Base-by-base conservation (phyloP, 2,797 vertebrate species). In the Eidolon dupreanum region DNA sequence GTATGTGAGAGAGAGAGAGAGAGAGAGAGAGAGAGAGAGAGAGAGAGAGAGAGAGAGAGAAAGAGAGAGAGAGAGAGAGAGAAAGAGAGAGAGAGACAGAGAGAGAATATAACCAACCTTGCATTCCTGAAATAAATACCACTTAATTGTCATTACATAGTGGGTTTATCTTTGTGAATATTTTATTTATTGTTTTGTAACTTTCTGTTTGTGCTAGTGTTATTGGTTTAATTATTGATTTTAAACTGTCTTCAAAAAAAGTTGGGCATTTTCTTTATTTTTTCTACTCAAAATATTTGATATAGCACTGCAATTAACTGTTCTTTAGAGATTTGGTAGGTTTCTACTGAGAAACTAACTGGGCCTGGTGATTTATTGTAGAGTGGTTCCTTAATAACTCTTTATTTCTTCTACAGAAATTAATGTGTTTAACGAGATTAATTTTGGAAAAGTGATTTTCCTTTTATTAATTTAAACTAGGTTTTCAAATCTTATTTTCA, bases 171-270 rank as follows among this genome's bases (percentile, higher is more conserved):
- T 84, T 93, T 12, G 74, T 11, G 61, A 63, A 65, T 75, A 46
- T 85, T 83, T 88, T 93, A 15, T 61, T 24, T 66, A 43, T 31
- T 51, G 6, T 9, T 46, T 70, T 90, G 7, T 43, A 88, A 82
- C 10, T 84, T 82, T 61, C 1, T 68, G 70, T 93, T 41, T 81
- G 31, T 77, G 26, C 19, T 78, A 22, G 59, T 11, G 90, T 61
- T 57, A 61, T 88, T 82, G 49, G 15, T 46, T 86, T 86, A 88
- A 61, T 82, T 70, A 57, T 63, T 49, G 38, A 53, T 93, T 49
- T 90, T 93, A n/a, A 77, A 71, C 65, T 92, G 28, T 19, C 57
- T 71, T 96, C 6, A 43, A n/a, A 93, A 61, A 78, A 49, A 22
- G 17, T 51, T 26, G 10, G 13, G 2, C 17, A 36, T 88, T 85